These are phyloP conservation scores for Thomomys bottae DNA, from an alignment of 2,113 vertebrate species.

Conservation along the genomic window DNA sequence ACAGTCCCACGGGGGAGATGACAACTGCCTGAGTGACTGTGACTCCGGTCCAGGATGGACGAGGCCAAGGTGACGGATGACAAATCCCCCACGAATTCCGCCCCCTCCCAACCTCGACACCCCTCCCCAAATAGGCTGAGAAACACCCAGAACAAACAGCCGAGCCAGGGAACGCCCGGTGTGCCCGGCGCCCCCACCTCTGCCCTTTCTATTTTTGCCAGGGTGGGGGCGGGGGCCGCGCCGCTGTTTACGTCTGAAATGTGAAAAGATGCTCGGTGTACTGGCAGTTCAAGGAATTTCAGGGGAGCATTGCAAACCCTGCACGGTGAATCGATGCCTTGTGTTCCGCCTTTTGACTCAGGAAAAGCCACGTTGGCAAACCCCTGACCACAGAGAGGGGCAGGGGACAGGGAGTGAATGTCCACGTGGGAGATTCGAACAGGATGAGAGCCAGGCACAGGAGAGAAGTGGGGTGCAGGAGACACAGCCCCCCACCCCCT, in stretches of 20 bases:
- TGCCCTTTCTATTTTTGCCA: constrained; percentile 83
- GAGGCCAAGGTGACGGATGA: background rate
- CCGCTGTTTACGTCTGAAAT: constrained; percentile 82
- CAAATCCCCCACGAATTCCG: background rate
- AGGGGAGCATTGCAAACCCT: constrained; percentile 67
- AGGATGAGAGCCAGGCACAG: background rate
- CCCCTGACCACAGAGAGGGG: constrained; percentile 61
- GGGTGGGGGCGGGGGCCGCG: constrained; percentile 60
- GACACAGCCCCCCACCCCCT: background rate
- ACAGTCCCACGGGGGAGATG: background rate
- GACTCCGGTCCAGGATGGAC: constrained; percentile 56
- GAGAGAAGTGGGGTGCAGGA: background rate
- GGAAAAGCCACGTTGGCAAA: constrained; percentile 76
- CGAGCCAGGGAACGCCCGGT: constrained; percentile 70
- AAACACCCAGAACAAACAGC: constrained; percentile 51
- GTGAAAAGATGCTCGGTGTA: constrained; percentile 70
- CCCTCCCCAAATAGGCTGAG: constrained; percentile 18
- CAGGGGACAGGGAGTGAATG: background rate
- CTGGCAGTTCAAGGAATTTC: constrained; percentile 76
- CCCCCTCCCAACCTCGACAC: accelerated
- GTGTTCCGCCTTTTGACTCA: constrained; percentile 72
- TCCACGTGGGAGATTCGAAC: background rate
- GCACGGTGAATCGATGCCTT: constrained; percentile 84
- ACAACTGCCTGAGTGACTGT: background rate
- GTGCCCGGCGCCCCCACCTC: constrained; percentile 67